phyloP scores from a whole-genome alignment of 1,140 invertebrate species.

The Nephila pilipes region DNA sequence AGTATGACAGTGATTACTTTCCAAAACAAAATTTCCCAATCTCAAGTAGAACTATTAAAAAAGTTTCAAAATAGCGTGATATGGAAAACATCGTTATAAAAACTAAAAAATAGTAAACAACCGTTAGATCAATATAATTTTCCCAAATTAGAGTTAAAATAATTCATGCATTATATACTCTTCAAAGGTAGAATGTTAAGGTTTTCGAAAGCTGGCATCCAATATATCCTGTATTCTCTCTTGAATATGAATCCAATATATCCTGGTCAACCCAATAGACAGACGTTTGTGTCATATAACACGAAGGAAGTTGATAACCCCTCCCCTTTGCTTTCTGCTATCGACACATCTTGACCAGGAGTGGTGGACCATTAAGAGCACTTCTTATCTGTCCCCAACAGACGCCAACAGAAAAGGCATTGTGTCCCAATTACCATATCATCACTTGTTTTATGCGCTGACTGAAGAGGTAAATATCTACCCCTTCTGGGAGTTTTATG shows the following conservation, averaged over 20 bases:
- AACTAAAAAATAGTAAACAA: too few relatives aligned
- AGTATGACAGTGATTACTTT: too few relatives aligned
- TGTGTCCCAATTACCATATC: slow-evolving; percentile 41
- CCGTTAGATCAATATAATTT: too few relatives aligned
- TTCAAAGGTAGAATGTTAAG: too few relatives aligned
- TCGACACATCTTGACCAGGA: slow-evolving; percentile 37
- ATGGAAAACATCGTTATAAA: too few relatives aligned
- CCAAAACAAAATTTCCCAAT: too few relatives aligned
- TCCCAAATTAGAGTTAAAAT: too few relatives aligned
- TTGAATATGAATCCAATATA: neutral
- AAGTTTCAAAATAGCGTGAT: too few relatives aligned
- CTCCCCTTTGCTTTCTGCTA: neutral
- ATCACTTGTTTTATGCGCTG: slow-evolving; percentile 21
- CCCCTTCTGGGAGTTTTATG: neutral
- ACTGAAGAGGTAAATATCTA: neutral
- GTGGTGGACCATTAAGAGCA: slow-evolving; percentile 8
- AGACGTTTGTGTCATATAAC: neutral
- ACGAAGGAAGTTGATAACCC: too few relatives aligned
- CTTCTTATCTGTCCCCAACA: slow-evolving; percentile 42
- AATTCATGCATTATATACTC: too few relatives aligned
- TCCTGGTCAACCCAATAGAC: neutral
- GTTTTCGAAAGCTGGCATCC: neutral
- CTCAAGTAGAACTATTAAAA: too few relatives aligned
- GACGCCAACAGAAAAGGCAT: slow-evolving; percentile 1
- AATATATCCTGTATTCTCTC: too few relatives aligned